Percentiles rank a stretch among this genome's conserved stretches.
phyloP scores from a whole-genome alignment of 2,113 vertebrate genomes.

The Damaliscus lunatus region DNA sequence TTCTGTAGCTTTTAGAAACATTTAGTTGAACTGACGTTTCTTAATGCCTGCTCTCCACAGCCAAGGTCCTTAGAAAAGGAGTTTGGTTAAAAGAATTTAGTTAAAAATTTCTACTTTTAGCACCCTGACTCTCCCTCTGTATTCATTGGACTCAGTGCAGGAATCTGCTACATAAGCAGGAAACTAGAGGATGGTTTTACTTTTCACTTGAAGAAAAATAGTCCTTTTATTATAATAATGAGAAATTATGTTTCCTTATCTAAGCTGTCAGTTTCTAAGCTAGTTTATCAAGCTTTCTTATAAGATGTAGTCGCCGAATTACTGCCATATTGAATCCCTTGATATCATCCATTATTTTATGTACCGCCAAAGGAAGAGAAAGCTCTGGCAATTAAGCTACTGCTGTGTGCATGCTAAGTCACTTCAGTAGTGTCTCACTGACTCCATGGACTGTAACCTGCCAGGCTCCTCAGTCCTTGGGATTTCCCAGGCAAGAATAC shows the following conservation, averaged over 20 bases:
- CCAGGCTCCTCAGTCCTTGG: neutral
- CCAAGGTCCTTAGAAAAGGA: neutral
- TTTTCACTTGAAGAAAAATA: conserved; percentile 7
- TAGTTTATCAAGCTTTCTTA: neutral
- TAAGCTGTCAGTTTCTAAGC: neutral
- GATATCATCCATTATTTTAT: neutral
- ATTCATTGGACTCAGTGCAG: neutral
- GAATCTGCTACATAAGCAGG: neutral
- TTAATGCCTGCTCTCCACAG: neutral
- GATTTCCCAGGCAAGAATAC: neutral
- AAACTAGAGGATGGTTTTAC: conserved; percentile 10
- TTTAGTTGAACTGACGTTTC: neutral
- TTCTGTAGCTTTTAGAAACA: neutral
- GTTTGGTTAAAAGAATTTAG: neutral
- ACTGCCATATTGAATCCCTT: neutral
- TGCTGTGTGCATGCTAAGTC: neutral
- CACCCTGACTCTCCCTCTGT: neutral
- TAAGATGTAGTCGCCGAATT: neutral
- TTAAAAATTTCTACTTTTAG: neutral
- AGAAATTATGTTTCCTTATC: neutral
- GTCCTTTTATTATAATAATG: neutral
- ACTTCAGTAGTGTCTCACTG: neutral
- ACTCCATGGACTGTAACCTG: neutral
- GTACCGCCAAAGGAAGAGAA: neutral
- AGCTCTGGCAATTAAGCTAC: neutral